Conservation (phyloP, 2,888 invertebrate species). For the Arctia plantaginis region DNA sequence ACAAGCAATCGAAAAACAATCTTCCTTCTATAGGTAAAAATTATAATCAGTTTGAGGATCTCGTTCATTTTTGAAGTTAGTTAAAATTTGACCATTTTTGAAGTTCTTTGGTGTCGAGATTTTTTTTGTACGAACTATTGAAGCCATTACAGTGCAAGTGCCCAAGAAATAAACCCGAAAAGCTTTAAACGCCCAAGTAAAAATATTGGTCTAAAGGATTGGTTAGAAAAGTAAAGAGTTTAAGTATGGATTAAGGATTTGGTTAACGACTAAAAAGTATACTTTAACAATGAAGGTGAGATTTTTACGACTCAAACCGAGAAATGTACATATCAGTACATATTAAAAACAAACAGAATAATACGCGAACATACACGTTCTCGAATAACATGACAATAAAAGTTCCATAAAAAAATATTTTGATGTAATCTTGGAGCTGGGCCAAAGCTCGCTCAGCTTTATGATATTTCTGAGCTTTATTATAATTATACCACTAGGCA, state of each 20-base stretch:
- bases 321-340: not conserved
- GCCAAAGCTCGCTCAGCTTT: slow-evolving; percentile 29
- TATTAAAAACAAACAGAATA: not conserved
- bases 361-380: not conserved
- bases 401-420: slow-evolving; percentile 13
- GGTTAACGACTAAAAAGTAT: not conserved
- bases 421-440: slow-evolving; percentile 18
- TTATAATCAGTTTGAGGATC: too few species aligned
- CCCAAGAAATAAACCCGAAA: not conserved
- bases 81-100: not conserved
- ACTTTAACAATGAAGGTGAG: too few species aligned
- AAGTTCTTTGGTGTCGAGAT: not conserved
- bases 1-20: too few species aligned
- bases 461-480: slow-evolving; percentile 28
- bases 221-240: not conserved
- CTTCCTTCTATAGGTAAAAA: too few species aligned
- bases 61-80: not conserved
- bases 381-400: slow-evolving; percentile 1
- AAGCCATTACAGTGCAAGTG: not conserved
- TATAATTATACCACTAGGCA: slow-evolving; percentile 27
- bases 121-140: not conserved
- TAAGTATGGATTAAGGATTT: not conserved
- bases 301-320: too few species aligned
- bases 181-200: not conserved
- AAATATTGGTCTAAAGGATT: not conserved